A percentile compares a stretch with the other conserved stretches of the same genome.
Conservation (phyloP, 2,113 vertebrate species). For the Colinus virginianus region DNA sequence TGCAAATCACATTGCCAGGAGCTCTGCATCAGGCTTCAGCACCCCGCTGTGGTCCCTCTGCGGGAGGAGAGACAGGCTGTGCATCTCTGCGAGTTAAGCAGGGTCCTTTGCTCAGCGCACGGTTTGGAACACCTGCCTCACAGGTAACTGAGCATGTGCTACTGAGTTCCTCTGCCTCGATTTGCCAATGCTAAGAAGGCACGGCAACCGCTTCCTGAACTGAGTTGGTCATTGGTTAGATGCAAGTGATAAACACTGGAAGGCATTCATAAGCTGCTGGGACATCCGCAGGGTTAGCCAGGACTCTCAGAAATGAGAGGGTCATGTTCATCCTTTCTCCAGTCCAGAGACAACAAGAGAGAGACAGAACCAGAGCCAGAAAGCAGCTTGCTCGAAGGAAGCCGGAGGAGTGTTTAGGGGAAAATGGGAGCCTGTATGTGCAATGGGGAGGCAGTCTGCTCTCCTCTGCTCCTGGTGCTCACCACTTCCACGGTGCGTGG, state of each 20-base stretch:
- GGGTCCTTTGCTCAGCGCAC: background rate
- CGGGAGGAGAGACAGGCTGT: background rate
- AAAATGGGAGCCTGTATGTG: background rate
- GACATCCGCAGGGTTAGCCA: background rate
- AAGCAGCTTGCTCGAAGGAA: slow-evolving; percentile 16
- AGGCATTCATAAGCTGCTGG: background rate
- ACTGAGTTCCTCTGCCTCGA: background rate
- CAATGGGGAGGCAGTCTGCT: background rate
- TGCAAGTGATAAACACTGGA: background rate
- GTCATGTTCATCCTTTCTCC: background rate
- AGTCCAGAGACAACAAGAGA: background rate
- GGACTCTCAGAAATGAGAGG: background rate
- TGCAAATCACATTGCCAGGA: background rate
- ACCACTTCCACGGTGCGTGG: background rate
- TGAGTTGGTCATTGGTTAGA: background rate
- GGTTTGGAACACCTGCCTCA: background rate
- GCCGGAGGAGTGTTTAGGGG: background rate
- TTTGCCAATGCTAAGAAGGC: background rate
- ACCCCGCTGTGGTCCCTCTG: background rate
- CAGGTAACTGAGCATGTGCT: background rate
- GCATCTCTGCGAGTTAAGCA: background rate
- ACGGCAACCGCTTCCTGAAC: background rate
- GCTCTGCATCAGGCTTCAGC: background rate
- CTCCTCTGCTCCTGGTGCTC: background rate
- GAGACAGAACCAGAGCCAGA: background rate